phyloP scores from a whole-genome alignment of 1,140 invertebrate species.

The Drosophila aff. region DNA sequence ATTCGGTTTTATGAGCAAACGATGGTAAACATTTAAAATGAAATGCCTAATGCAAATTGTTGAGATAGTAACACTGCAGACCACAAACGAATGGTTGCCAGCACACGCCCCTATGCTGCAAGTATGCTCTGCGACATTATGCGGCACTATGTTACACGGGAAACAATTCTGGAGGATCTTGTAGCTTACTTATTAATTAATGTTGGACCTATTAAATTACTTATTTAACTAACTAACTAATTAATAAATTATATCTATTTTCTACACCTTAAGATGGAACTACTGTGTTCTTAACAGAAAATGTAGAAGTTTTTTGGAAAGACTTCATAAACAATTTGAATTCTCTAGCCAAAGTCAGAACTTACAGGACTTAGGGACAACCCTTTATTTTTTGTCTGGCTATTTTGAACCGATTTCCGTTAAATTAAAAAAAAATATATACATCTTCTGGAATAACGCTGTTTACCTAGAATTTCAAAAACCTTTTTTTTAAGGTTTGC shows the following conservation, averaged over 20 bases:
- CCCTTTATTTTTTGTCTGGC: no score
- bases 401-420: neutral
- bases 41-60: constrained; percentile 81
- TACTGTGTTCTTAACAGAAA: neutral
- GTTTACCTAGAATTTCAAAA: no score
- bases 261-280: no score
- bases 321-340: neutral
- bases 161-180: neutral
- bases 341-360: neutral
- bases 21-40: constrained; percentile 75
- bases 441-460: no score
- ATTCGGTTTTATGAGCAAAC: constrained; percentile 59
- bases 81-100: constrained; percentile 34
- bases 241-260: no score
- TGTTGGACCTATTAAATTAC: neutral
- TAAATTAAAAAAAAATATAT: neutral
- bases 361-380: neutral
- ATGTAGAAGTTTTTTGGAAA: neutral
- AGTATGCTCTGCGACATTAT: constrained; percentile 29
- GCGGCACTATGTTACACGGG: neutral
- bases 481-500: no score
- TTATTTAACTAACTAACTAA: neutral
- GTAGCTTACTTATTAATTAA: neutral
- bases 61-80: constrained; percentile 39
- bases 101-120: constrained; percentile 47